Conservation (phyloP, 2,113 vertebrate species). For the Australoheros scitulus region DNA sequence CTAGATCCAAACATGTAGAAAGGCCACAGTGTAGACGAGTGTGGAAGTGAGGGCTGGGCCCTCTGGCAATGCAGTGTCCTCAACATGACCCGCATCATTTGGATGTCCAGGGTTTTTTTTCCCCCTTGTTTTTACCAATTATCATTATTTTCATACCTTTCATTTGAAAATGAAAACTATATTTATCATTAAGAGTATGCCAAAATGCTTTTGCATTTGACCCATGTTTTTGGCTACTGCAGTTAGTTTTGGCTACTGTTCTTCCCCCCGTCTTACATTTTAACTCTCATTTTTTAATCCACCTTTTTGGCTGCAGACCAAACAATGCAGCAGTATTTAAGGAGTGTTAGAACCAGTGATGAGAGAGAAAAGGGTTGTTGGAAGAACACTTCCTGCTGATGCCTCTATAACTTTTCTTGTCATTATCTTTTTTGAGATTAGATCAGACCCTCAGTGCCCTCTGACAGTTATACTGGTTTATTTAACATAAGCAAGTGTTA, state of each 20-base stretch:
- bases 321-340: not conserved
- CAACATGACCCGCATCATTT: not conserved
- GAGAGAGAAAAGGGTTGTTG: not conserved
- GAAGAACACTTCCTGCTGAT: not conserved
- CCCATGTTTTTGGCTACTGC: not conserved
- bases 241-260: not conserved
- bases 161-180: not conserved
- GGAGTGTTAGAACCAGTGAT: not conserved
- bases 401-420: not conserved
- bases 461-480: not conserved
- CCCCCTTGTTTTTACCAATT: not conserved
- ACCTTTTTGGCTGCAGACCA: not conserved
- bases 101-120: not conserved
- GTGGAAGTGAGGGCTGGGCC: not conserved
- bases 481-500: not conserved
- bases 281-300: not conserved
- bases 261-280: not conserved
- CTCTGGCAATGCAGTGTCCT: slow-evolving; percentile 4
- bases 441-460: not conserved
- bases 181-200: not conserved
- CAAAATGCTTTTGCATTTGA: not conserved
- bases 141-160: not conserved
- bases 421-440: not conserved
- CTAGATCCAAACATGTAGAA: slow-evolving; percentile 2
- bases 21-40: not conserved